Evolutionary conservation across 92 coral and sea anemone genomes (phyloP).

Genomic region (Heteractis magnifica): DNA sequence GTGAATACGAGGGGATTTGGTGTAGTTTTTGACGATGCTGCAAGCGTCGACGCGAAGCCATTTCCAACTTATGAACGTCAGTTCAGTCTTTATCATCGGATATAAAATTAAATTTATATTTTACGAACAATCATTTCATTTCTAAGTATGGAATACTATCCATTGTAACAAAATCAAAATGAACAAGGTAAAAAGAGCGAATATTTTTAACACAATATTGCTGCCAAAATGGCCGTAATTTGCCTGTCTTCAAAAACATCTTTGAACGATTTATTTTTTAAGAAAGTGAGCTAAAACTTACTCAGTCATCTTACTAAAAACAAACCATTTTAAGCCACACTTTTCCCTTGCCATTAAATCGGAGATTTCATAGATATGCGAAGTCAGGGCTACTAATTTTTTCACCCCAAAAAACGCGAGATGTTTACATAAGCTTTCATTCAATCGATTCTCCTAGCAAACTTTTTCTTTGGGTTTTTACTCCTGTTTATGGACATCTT

Average conservation of each 20-base stretch:
- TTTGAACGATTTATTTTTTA: not conserved
- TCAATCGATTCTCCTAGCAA: not conserved
- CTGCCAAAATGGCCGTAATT: not conserved
- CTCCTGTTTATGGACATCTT: not conserved
- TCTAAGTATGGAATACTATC: too few species aligned
- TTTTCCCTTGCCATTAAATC: not conserved
- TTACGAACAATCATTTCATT: too few species aligned
- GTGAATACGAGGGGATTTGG: not conserved
- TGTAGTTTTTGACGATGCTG: not conserved
- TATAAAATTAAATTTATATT: not conserved
- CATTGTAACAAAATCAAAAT: too few species aligned
- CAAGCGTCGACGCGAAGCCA: constrained; percentile 5
- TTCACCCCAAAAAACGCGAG: not conserved
- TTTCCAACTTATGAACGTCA: not conserved
- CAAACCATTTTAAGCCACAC: not conserved
- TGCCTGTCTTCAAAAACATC: not conserved
- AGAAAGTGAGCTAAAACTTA: not conserved
- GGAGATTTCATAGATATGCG: not conserved
- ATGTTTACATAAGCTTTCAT: constrained; percentile 9
- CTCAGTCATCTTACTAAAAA: not conserved
- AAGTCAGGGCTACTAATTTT: not conserved
- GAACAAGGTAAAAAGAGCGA: not conserved
- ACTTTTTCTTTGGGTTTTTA: not conserved
- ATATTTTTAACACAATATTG: not conserved
- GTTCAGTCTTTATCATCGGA: not conserved